These are phyloP conservation scores for Drosophila equinoxialis DNA, from an alignment of 1,140 invertebrate genomes.

Conservation along the genomic window DNA sequence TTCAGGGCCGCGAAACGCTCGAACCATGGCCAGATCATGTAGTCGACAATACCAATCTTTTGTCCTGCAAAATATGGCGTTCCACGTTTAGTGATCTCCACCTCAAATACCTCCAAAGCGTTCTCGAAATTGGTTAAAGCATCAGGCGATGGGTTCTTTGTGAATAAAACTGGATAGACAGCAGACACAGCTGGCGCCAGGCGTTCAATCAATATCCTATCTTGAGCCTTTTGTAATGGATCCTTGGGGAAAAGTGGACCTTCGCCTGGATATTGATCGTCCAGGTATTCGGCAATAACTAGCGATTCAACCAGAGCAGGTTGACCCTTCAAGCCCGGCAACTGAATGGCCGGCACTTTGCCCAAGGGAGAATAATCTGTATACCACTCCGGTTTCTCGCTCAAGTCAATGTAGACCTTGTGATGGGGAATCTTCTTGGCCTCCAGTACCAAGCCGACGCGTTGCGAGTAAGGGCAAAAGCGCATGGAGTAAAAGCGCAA, in stretches of 20 bases:
- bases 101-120: constrained; percentile 87
- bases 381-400: constrained; percentile 94
- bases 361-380: constrained; percentile 87
- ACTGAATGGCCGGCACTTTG: constrained; percentile 92
- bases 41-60: constrained; percentile 92
- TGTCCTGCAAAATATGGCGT: constrained; percentile 88
- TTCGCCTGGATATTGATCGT: constrained; percentile 88
- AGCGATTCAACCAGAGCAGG: constrained; percentile 90
- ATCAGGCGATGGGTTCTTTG: constrained; percentile 53
- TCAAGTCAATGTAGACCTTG: constrained; percentile 91
- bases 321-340: constrained; percentile 85
- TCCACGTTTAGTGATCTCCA: constrained; percentile 84
- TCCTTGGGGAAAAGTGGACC: constrained; percentile 87
- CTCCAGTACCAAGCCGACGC: constrained; percentile 91
- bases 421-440: constrained; percentile 94
- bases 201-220: constrained; percentile 90
- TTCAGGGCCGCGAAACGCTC: constrained; percentile 85
- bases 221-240: constrained; percentile 89
- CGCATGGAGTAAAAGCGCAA: constrained; percentile 93
- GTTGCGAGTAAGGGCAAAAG: constrained; percentile 95
- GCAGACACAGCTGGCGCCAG: constrained; percentile 81
- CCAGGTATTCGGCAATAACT: constrained; percentile 93
- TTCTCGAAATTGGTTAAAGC: constrained; percentile 75
- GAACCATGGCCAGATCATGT: constrained; percentile 96
- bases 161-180: constrained; percentile 70